phyloP scores from a whole-genome alignment of 2,888 invertebrate genomes.

The Alloscopus bannaensis region DNA sequence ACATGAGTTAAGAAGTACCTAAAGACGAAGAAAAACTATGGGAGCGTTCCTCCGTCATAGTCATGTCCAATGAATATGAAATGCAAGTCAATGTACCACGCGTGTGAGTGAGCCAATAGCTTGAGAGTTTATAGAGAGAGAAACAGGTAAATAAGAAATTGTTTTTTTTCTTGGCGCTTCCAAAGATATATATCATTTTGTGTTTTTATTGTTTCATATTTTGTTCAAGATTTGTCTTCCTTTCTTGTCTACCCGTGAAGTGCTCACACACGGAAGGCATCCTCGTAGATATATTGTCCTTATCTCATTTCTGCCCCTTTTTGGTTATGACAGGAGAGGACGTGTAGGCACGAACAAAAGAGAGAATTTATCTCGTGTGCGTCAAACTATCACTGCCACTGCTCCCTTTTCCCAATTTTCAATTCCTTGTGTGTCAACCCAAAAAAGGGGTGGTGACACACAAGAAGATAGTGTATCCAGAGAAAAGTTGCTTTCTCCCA shows the following conservation, averaged over 20 bases:
- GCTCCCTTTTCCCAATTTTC: constrained; percentile 16
- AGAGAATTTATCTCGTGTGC: constrained; percentile 15
- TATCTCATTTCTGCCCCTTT: constrained; percentile 7
- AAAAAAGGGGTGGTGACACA: constrained; percentile 24
- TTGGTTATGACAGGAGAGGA: background rate
- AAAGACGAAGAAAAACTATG: background rate
- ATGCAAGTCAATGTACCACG: constrained; percentile 10
- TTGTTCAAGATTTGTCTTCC: background rate
- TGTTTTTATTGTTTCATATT: constrained; percentile 8
- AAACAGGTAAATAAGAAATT: too few relatives aligned
- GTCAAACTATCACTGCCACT: constrained; percentile 18
- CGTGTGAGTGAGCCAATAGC: too few relatives aligned
- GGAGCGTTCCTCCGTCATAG: background rate
- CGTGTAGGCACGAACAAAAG: background rate
- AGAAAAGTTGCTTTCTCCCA: constrained; percentile 15
- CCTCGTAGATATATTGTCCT: background rate
- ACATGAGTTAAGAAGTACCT: background rate
- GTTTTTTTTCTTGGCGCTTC: constrained; percentile 8
- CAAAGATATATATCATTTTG: background rate
- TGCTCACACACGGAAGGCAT: background rate
- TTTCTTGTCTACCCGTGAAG: background rate
- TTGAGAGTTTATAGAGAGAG: too few relatives aligned
- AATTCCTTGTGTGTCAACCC: background rate
- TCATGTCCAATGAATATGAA: background rate
- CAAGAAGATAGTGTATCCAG: constrained; percentile 25